These are phyloP conservation scores for Acanthurus tractus DNA, from an alignment of 2,797 vertebrate species.

Conservation along the genomic window DNA sequence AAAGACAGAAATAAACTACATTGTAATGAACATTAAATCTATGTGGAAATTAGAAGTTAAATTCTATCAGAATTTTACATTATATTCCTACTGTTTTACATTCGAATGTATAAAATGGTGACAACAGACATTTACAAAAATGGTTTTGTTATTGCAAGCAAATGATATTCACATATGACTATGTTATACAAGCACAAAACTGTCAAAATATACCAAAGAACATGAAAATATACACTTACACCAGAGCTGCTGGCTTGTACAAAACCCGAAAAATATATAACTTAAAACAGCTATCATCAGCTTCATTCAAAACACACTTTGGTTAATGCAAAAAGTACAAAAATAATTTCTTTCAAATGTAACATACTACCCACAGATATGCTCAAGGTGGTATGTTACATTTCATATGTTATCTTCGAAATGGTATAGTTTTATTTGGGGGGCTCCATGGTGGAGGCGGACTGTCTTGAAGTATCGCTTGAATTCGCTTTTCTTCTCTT, in stretches of 20 bases:
- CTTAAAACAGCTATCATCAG: not conserved
- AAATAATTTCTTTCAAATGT: not conserved
- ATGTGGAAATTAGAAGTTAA: not conserved
- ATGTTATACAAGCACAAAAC: not conserved
- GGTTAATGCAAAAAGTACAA: not conserved
- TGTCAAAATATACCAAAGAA: not conserved
- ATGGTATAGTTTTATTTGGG: constrained; percentile 90
- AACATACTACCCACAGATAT: not conserved
- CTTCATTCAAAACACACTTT: constrained; percentile 1
- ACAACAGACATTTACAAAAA: constrained; percentile 8
- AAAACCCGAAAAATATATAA: constrained; percentile 15
- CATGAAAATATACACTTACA: constrained; percentile 6
- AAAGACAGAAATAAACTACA: not conserved
- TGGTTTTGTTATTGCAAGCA: not conserved
- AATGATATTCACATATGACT: not conserved
- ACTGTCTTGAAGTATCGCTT: constrained; percentile 79
- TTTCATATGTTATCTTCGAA: constrained; percentile 78
- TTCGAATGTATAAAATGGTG: constrained; percentile 2
- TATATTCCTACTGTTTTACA: not conserved
- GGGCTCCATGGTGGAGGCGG: constrained; percentile 91
- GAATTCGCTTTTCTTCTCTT: constrained; percentile 84
- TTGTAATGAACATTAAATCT: too few relatives aligned
- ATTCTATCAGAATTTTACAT: not conserved
- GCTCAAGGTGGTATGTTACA: not conserved
- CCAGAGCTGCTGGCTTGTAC: not conserved